Evolutionary conservation across 2,113 vertebrate genomes (phyloP).

Genomic region (Gallinago paraguaiae): DNA sequence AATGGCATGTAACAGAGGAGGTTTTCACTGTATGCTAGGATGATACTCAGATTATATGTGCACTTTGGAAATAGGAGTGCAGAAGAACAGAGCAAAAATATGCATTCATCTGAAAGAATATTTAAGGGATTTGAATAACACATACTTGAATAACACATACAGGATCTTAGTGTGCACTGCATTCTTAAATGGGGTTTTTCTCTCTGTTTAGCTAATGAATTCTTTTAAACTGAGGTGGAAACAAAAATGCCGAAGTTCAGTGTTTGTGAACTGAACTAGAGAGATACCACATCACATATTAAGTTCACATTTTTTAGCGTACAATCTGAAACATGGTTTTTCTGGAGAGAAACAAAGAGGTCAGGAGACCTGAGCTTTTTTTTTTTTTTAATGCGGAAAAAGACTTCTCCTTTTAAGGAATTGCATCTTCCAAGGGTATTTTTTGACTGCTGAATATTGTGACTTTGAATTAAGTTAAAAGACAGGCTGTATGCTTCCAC

Average conservation of each 20-base stretch:
- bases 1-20: not conserved
- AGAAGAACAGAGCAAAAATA: not conserved
- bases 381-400: not conserved
- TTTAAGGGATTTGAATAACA: not conserved
- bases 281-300: not conserved
- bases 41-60: not conserved
- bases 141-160: not conserved
- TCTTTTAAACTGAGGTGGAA: not conserved
- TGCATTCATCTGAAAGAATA: not conserved
- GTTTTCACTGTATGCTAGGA: not conserved
- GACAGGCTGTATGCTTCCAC: not conserved
- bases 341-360: not conserved
- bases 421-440: slow-evolving; percentile 17
- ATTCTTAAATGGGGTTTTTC: not conserved
- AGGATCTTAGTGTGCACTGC: not conserved
- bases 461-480: slow-evolving; percentile 43
- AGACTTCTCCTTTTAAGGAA: slow-evolving; percentile 1
- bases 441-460: slow-evolving; percentile 22
- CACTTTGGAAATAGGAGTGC: not conserved
- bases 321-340: not conserved
- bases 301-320: not conserved
- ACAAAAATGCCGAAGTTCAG: not conserved
- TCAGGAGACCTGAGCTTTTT: not conserved
- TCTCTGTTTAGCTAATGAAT: not conserved
- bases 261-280: not conserved